Evolutionary conservation across 2,888 invertebrate species (phyloP).

Genomic region (Abscondita cerata): DNA sequence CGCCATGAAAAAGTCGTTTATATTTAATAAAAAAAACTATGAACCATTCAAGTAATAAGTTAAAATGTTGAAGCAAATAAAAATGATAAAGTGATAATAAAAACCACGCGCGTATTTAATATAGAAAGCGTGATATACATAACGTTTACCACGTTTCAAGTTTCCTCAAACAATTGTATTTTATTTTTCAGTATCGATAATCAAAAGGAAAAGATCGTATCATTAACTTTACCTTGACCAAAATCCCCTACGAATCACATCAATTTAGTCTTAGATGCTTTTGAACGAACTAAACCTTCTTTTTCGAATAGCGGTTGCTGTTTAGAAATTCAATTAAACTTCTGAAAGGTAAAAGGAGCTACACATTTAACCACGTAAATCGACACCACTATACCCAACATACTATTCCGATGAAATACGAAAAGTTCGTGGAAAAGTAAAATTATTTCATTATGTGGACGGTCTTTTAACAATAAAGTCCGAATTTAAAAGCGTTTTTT

Average conservation of each 20-base stretch:
- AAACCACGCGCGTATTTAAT: too few species aligned
- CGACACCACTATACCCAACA: conserved; percentile 13
- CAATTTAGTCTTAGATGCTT: conserved; percentile 24
- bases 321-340: conserved; percentile 32
- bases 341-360: conserved; percentile 26
- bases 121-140: too few species aligned
- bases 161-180: too few species aligned
- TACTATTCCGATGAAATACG: neutral
- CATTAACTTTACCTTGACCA: conserved; percentile 17
- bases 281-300: conserved; percentile 19
- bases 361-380: conserved; percentile 14
- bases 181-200: too few species aligned
- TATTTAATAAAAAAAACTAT: too few species aligned
- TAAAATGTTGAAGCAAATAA: too few species aligned
- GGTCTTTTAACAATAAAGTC: neutral
- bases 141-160: too few species aligned
- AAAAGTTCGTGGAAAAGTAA: neutral
- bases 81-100: too few species aligned
- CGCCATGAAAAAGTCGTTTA: too few species aligned
- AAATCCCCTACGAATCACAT: conserved; percentile 12
- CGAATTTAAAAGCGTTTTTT: neutral
- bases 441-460: too few species aligned
- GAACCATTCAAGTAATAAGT: too few species aligned
- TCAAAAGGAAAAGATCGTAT: conserved; percentile 1
- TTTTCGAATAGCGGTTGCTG: conserved; percentile 19